Evolutionary conservation across 23 tunicate genomes (phyloP), one percentile per base, ranked within the genome.

Genomic region (Trididemnum clinides): DNA sequence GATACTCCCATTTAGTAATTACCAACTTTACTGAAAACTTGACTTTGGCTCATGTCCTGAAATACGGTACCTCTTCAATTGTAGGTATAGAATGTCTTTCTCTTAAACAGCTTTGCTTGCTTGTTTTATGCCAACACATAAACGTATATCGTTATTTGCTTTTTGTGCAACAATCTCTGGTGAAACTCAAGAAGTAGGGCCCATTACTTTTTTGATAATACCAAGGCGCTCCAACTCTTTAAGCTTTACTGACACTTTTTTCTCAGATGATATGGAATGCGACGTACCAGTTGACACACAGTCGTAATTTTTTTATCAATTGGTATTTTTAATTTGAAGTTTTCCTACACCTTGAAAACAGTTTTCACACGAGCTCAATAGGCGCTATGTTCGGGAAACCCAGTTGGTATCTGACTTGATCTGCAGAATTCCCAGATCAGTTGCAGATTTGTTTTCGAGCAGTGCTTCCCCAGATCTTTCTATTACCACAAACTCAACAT

Each of bases 81-180:
- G 83, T 51, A 1, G 70, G 83, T 21, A 78, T 78, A 2, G 71
- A 71, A 51, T 78, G 83, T 26, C 64, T 51, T 29, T 22, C 83
- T 20, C 70, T 5, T 51, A 3, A 25, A 25, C 22, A 1, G 6
- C 33, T 33, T n/a, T 23, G 23, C 4, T 78, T 78, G 5, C 71
- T 71, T 44, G 26, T 21, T 29, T 71, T 26, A 71, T 26, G 51
- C 27, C 51, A 71, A 50, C 70, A 54, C 83, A 51, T 2, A 78
- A 30, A 1, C 71, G 71, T 51, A 78, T 78, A 30, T 78, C 64
- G n/a, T 51, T 71, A 78, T 70, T 21, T 28, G 77, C 15, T 31
- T 70, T 70, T 28, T 36, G 77, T 21, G 30, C 77, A 27, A 70
- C 37, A 27, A 70, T 70, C 6, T 26, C 37, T 28, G 77, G 77